A percentile compares a stretch with the other conserved stretches of the same genome.
These are phyloP conservation scores for Pristiophorus japonicus DNA, from an alignment of 2,113 vertebrate genomes.

Conservation along the genomic window DNA sequence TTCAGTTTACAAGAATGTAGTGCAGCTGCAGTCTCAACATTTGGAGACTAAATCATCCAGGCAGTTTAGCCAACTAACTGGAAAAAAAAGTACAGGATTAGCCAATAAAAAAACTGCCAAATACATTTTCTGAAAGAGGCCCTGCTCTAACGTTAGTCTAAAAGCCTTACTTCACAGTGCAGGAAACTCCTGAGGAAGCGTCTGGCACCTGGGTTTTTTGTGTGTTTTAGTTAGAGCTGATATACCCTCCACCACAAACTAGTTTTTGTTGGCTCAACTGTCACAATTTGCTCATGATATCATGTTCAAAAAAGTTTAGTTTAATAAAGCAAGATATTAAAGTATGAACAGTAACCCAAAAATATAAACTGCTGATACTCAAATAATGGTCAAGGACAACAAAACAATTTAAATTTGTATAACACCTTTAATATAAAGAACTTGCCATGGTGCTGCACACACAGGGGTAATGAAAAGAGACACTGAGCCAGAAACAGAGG, in stretches of 20 bases:
- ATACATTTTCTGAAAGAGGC: neutral
- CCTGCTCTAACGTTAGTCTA: neutral
- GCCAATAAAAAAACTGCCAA: neutral
- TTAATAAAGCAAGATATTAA: neutral
- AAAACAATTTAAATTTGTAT: neutral
- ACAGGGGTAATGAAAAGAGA: neutral
- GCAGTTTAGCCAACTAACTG: neutral
- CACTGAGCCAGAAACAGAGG: neutral
- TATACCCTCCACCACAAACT: neutral
- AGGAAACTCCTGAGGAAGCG: constrained; percentile 13
- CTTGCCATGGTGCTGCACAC: neutral
- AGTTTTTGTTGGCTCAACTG: neutral
- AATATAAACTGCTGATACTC: neutral
- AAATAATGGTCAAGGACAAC: neutral
- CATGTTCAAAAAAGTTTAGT: neutral
- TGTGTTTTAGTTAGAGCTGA: neutral
- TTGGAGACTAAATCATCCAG: constrained; percentile 32
- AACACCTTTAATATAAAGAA: neutral
- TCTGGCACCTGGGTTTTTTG: neutral
- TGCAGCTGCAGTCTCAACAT: neutral
- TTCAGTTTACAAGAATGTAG: neutral
- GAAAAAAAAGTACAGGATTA: neutral
- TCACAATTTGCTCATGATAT: neutral
- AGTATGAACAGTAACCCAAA: neutral
- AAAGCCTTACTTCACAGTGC: neutral